A percentile compares a stretch with the other conserved stretches of the same genome.
Evolutionary conservation across 2,888 invertebrate species (phyloP).

Genomic region (Drosophila histrio): DNA sequence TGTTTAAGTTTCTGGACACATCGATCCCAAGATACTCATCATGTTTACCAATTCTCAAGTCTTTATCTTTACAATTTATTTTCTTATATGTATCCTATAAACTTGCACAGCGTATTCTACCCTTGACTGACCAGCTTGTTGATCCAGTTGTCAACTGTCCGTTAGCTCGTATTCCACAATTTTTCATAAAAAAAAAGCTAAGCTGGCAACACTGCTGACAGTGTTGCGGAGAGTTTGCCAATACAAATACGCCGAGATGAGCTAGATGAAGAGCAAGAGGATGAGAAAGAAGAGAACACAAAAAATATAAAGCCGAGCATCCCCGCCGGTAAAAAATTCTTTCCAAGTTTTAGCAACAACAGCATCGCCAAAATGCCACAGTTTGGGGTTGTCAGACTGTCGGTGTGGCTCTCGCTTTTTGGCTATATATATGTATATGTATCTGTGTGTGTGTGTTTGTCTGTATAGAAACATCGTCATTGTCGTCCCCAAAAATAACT

Average conservation of each 20-base stretch:
- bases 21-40: too few relatives aligned
- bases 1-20: too few relatives aligned
- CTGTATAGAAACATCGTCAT: slow-evolving; percentile 37
- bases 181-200: too few relatives aligned
- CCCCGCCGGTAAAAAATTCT: slow-evolving; percentile 53
- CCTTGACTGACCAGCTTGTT: too few relatives aligned
- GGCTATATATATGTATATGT: background rate
- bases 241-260: slow-evolving; percentile 31
- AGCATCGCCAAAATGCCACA: slow-evolving; percentile 39
- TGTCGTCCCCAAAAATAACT: slow-evolving; percentile 72
- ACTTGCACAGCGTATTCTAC: too few relatives aligned
- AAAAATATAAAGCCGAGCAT: slow-evolving; percentile 46
- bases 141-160: too few relatives aligned
- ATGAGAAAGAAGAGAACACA: slow-evolving; percentile 13
- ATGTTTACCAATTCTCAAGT: too few relatives aligned
- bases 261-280: slow-evolving; percentile 1
- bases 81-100: too few relatives aligned
- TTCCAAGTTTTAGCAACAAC: slow-evolving; percentile 59
- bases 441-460: background rate
- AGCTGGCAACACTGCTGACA: slow-evolving; percentile 3
- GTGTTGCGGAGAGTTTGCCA: slow-evolving; percentile 44
- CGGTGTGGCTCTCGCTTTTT: background rate
- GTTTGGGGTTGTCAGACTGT: slow-evolving; percentile 48
- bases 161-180: too few relatives aligned
- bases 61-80: too few relatives aligned